Base-by-base conservation (phyloP, 2,797 vertebrate species). In the Philypnodon macrostomus region DNA sequence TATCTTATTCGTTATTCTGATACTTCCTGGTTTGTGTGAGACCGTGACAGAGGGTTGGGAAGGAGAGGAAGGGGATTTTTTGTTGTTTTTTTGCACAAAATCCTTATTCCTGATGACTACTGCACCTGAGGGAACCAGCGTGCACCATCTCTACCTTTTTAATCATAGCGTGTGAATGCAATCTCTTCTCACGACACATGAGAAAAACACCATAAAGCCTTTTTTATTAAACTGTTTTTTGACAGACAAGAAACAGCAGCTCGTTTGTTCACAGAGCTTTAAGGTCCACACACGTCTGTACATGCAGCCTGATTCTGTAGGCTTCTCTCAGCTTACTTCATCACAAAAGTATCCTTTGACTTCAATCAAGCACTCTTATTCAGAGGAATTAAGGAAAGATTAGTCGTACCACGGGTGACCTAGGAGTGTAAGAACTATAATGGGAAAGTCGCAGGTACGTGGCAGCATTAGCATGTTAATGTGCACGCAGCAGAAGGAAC, bases 271-370 rank as follows among this genome's bases (percentile, higher is more conserved):
- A 29, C 13, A 2, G 33, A 24, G 62, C 49, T 58, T 16, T 5
- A 54, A 58, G 42, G 32, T 16, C 56, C 46, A 8, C 45, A 53
- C 83, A 23, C 73, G 83, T 84, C 62, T 0, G 50, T 12, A 38
- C 83, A 60, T 31, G 79, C 18, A 42, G 34, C 48, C 15, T 34
- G 50, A 35, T 32, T 36, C 26, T 38, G 13, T 7, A 23, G 4
- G 13, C 12, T 2, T 30, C 36, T 37, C 34, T 47, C 54, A 10
- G 26, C 10, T 23, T 42, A 45, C 67, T 52, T 41, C 37, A 60
- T 29, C 40, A 57, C 50, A 67, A 48, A 63, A n/a, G 58, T 19
- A 67, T 17, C 49, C 21, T 53, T 72, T 67, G 4, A 33, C 26
- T 58, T n/a, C 56, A 48, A 58, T 59, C 47, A 73, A 32, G 48